These are phyloP conservation scores for Neelides folsomi DNA, from an alignment of 2,888 invertebrate species.

Conservation along the genomic window DNA sequence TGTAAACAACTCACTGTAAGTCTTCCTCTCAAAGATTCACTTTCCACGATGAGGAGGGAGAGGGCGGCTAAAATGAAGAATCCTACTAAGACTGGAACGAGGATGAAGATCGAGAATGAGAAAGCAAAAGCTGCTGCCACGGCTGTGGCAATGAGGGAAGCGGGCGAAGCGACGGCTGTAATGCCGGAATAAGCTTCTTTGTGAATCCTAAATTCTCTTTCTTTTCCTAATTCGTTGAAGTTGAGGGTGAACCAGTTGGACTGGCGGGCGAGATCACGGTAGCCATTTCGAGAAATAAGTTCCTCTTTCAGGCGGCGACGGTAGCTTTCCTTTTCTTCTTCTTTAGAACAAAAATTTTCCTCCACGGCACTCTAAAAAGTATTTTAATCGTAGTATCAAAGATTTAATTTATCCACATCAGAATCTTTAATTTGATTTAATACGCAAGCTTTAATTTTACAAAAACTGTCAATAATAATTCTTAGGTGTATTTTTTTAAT, in stretches of 20 bases:
- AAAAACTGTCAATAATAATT: too few relatives aligned
- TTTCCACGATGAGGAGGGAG: too few relatives aligned
- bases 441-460: too few relatives aligned
- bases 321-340: slow-evolving; percentile 56
- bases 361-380: slow-evolving; percentile 32
- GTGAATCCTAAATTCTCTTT: slow-evolving; percentile 48
- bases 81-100: slow-evolving; percentile 35
- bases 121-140: slow-evolving; percentile 28
- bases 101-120: slow-evolving; percentile 32
- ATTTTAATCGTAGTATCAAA: neutral
- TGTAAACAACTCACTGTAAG: slow-evolving; percentile 17
- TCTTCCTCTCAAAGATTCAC: slow-evolving; percentile 10
- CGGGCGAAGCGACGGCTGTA: slow-evolving; percentile 35
- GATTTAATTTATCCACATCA: too few relatives aligned
- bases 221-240: slow-evolving; percentile 53
- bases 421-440: neutral
- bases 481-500: too few relatives aligned
- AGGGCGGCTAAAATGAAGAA: slow-evolving; percentile 33
- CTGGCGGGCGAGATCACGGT: slow-evolving; percentile 55
- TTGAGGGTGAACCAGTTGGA: slow-evolving; percentile 51
- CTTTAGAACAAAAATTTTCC: slow-evolving; percentile 36
- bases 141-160: slow-evolving; percentile 37
- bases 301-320: slow-evolving; percentile 67
- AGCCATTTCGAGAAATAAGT: slow-evolving; percentile 67
- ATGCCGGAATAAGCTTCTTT: slow-evolving; percentile 34